Evolutionary conservation across 64 coral and sea anemone species (phyloP).

Genomic region (Hydrozoanthus tunicans): DNA sequence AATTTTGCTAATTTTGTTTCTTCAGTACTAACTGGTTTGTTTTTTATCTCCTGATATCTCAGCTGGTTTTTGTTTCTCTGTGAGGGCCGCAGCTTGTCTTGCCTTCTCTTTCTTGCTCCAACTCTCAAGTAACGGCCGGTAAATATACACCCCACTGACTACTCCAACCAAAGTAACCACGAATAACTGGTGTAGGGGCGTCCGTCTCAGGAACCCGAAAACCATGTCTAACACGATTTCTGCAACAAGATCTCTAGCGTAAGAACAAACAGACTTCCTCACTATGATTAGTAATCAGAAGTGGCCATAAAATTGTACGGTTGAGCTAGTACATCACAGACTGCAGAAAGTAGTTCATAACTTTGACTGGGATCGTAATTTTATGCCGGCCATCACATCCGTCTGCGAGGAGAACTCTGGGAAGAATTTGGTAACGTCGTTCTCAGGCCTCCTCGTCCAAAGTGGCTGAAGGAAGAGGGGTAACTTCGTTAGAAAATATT

Average conservation of each 20-base stretch:
- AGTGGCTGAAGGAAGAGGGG: not conserved
- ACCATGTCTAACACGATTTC: not conserved
- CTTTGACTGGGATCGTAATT: too few species aligned
- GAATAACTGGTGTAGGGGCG: conserved; percentile 80
- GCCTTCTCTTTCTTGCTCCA: conserved; percentile 52
- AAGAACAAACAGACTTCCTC: not conserved
- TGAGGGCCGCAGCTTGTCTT: conserved; percentile 1
- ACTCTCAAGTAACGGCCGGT: conserved; percentile 62
- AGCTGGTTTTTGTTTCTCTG: conserved; percentile 46
- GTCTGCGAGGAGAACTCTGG: too few species aligned
- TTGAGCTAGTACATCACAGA: too few species aligned
- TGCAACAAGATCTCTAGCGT: not conserved
- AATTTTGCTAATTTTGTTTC: not conserved
- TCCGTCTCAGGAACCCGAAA: conserved; percentile 18
- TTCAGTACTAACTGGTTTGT: not conserved
- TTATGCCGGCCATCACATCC: too few species aligned
- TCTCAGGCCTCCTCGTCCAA: conserved; percentile 15
- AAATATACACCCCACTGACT: conserved; percentile 80
- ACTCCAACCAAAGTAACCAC: conserved; percentile 75
- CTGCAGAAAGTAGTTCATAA: too few species aligned
- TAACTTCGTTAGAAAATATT: not conserved
- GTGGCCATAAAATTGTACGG: not conserved
- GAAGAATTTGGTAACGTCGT: not conserved
- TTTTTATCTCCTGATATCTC: not conserved
- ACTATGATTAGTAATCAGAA: too few species aligned